Conservation (phyloP, 1,140 invertebrate genomes). For the Drosophila pallidifrons region DNA sequence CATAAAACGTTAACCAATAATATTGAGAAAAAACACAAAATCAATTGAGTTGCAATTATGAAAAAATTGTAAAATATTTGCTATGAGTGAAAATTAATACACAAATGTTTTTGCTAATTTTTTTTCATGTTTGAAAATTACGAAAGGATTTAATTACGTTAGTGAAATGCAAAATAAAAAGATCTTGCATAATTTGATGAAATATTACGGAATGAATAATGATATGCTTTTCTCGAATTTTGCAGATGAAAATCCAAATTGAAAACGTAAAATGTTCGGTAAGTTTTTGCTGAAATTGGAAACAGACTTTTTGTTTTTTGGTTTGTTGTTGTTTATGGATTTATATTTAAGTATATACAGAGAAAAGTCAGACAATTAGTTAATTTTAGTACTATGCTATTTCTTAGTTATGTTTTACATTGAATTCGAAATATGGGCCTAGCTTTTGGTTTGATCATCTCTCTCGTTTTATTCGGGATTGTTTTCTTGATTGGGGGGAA, state of each 20-base stretch:
- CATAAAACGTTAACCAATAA: neutral
- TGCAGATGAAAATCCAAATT: no score
- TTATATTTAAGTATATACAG: constrained; percentile 10
- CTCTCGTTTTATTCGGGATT: neutral
- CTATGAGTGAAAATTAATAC: no score
- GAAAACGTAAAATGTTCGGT: no score
- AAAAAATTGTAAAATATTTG: neutral
- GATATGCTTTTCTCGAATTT: no score
- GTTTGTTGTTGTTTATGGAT: no score
- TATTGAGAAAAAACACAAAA: neutral
- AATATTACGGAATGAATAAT: no score
- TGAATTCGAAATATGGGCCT: constrained; percentile 13
- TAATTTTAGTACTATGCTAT: constrained; percentile 1
- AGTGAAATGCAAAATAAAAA: no score
- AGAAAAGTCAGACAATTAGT: constrained; percentile 28
- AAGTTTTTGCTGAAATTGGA: neutral
- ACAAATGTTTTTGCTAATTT: no score
- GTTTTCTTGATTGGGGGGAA: neutral
- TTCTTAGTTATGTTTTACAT: constrained; percentile 18
- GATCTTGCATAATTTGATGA: no score
- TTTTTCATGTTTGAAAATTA: no score
- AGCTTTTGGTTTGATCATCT: neutral
- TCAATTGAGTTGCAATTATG: neutral
- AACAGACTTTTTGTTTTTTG: neutral
- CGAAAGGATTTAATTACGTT: no score